Conservation (phyloP, 2,888 invertebrate genomes). For the Mesoligia furuncula region DNA sequence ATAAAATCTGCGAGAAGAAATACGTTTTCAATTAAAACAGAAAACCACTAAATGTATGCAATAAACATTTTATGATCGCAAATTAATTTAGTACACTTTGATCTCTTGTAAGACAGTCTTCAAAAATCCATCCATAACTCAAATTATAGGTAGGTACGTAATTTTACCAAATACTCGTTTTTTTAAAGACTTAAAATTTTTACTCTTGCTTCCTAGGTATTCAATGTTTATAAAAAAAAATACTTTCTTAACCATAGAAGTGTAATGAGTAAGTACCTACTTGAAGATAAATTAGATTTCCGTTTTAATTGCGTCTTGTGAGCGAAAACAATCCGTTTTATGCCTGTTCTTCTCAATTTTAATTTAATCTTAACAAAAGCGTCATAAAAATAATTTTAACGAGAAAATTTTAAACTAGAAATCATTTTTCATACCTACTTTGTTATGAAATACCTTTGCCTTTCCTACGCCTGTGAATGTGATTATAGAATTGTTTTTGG, state of each 20-base stretch:
- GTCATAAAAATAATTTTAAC: constrained; percentile 20
- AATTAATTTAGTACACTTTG: constrained; percentile 57
- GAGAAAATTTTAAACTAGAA: constrained; percentile 24
- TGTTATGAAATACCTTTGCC: neutral
- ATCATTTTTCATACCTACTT: constrained; percentile 10
- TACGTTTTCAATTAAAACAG: constrained; percentile 43
- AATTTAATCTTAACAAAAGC: constrained; percentile 48
- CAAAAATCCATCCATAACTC: no score
- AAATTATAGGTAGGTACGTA: no score
- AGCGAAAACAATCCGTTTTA: constrained; percentile 24
- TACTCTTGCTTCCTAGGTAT: neutral
- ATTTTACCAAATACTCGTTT: no score
- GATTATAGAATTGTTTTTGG: neutral
- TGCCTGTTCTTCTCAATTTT: constrained; percentile 14
- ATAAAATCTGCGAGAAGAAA: constrained; percentile 13
- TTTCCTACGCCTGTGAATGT: neutral
- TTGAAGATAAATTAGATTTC: constrained; percentile 5
- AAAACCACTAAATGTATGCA: constrained; percentile 35
- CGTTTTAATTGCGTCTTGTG: constrained; percentile 18
- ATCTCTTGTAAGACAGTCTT: no score
- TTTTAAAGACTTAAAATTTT: neutral
- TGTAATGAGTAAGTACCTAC: neutral
- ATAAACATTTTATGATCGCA: constrained; percentile 54
- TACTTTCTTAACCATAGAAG: neutral
- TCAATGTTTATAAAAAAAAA: neutral